phyloP scores from a whole-genome alignment of 2,797 vertebrate genomes.

The Myripristis jacobus region DNA sequence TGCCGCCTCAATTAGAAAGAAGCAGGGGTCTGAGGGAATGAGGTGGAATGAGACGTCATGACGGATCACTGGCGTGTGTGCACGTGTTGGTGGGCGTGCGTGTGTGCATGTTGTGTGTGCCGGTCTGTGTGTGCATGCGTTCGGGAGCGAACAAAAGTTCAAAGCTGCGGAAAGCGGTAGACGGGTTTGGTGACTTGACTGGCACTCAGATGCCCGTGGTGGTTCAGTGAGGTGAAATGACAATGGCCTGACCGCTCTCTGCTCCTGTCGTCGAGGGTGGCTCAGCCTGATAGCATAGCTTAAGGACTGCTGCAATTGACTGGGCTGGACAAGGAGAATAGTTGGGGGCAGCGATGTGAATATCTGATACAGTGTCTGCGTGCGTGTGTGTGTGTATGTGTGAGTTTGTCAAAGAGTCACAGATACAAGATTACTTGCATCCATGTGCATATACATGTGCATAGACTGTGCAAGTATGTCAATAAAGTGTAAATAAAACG shows the following conservation, averaged over 20 bases:
- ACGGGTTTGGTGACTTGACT: slow-evolving; percentile 3
- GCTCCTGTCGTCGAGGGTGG: background rate
- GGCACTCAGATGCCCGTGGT: background rate
- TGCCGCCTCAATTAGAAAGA: slow-evolving; percentile 76
- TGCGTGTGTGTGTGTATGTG: background rate
- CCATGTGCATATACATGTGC: background rate
- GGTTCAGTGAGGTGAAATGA: too few species aligned
- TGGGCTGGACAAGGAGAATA: background rate
- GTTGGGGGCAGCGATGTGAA: background rate
- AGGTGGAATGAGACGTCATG: slow-evolving; percentile 68
- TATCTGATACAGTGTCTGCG: background rate
- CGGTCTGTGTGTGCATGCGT: background rate
- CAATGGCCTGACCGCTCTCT: slow-evolving; percentile 7
- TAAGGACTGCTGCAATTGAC: background rate
- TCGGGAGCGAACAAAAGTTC: slow-evolving; percentile 32
- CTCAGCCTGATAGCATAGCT: background rate
- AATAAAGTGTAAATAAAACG: slow-evolving; percentile 40
- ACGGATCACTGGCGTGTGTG: slow-evolving; percentile 42
- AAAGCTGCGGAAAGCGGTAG: slow-evolving; percentile 30
- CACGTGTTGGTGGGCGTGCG: slow-evolving; percentile 2
- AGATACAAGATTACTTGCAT: background rate
- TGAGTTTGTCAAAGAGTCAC: background rate
- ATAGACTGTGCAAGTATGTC: background rate
- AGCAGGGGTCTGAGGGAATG: slow-evolving; percentile 59
- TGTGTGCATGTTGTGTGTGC: background rate